Percentiles rank a stretch among this genome's conserved stretches.
Evolutionary conservation across 2,888 invertebrate genomes (phyloP).

Genomic region (Yponomeuta evonymella): DNA sequence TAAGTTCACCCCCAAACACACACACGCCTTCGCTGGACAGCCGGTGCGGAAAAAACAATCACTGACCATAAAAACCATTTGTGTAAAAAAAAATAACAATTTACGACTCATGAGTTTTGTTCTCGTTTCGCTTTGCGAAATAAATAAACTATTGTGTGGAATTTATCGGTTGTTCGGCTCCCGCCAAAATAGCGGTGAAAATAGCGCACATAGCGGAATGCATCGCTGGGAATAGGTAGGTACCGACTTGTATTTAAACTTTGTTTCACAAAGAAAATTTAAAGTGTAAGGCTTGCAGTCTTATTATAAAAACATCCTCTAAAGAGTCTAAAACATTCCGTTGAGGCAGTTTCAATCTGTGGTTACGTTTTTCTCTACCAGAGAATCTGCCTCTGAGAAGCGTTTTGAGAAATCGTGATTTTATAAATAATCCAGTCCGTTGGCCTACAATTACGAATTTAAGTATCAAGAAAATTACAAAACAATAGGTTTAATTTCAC

Average conservation of each 20-base stretch:
- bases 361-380: too few species aligned
- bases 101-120: conserved; percentile 21
- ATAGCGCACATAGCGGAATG: neutral
- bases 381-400: too few species aligned
- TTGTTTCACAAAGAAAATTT: too few species aligned
- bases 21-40: conserved; percentile 17
- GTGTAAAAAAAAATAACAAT: conserved; percentile 21
- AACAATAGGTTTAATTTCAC: too few species aligned
- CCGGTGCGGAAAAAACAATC: conserved; percentile 29
- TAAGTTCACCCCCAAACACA: neutral
- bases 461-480: too few species aligned
- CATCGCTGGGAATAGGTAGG: neutral
- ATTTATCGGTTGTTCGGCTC: neutral
- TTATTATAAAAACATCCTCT: too few species aligned
- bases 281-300: too few species aligned
- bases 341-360: too few species aligned
- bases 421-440: too few species aligned
- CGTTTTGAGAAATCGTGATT: too few species aligned
- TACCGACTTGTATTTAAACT: neutral
- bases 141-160: neutral
- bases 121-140: conserved; percentile 17
- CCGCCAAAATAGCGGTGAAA: neutral
- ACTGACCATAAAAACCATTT: conserved; percentile 33
- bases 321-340: too few species aligned
- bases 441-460: too few species aligned